These are phyloP conservation scores for Trissolcus basalis DNA, from an alignment of 1,140 invertebrate species.

Conservation along the genomic window DNA sequence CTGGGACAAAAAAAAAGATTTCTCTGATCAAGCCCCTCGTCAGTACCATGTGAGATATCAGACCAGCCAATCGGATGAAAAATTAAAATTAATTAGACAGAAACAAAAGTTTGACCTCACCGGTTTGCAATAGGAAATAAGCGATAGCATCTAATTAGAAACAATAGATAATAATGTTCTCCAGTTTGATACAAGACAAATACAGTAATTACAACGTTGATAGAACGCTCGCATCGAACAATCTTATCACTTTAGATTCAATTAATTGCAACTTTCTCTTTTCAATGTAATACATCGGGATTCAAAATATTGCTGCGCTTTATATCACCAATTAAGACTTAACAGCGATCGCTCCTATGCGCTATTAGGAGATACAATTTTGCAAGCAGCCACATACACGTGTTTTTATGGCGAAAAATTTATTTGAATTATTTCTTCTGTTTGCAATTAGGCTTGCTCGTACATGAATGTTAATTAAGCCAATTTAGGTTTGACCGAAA, in stretches of 20 bases:
- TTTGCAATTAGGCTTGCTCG: neutral
- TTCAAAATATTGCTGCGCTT: slow-evolving; percentile 13
- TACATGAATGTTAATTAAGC: too few species aligned
- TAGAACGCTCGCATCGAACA: slow-evolving; percentile 24
- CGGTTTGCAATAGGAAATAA: neutral
- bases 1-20: too few species aligned
- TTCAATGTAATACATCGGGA: slow-evolving; percentile 4
- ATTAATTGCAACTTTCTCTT: slow-evolving; percentile 46
- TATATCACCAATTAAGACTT: slow-evolving; percentile 25
- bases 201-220: slow-evolving; percentile 26
- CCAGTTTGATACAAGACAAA: slow-evolving; percentile 5
- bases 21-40: too few species aligned
- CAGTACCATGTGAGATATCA: too few species aligned
- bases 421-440: neutral
- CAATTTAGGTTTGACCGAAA: too few species aligned
- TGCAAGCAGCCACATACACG: neutral
- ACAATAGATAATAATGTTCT: slow-evolving; percentile 26
- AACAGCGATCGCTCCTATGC: slow-evolving; percentile 3
- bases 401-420: slow-evolving; percentile 1
- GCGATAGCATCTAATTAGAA: slow-evolving; percentile 25
- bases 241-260: slow-evolving; percentile 36
- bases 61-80: too few species aligned
- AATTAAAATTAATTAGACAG: too few species aligned
- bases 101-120: too few species aligned
- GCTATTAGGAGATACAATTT: slow-evolving; percentile 10